Conservation (phyloP, 2,797 vertebrate genomes). For the Thaleichthys pacificus region DNA sequence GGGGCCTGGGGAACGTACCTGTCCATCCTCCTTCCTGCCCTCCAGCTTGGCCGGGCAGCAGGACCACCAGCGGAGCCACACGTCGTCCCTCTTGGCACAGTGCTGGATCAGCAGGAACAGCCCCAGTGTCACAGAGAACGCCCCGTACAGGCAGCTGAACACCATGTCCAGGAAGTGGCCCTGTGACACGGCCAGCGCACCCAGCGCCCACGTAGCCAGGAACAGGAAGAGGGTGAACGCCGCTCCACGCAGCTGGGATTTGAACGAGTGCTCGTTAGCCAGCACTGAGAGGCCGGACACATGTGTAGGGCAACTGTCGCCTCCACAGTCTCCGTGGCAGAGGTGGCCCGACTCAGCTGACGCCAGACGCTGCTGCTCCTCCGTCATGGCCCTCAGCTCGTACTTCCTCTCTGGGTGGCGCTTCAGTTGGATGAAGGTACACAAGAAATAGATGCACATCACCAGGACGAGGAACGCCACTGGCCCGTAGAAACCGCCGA, state of each 20-base stretch:
- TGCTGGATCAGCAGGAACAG: conserved; percentile 89
- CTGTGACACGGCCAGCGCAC: conserved; percentile 85
- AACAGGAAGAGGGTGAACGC: conserved; percentile 85
- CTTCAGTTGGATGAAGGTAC: conserved; percentile 78
- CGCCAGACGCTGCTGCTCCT: conserved; percentile 76
- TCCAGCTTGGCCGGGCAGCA: conserved; percentile 73
- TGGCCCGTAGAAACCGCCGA: conserved; percentile 85
- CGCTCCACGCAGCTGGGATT: conserved; percentile 82
- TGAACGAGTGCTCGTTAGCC: conserved; percentile 87
- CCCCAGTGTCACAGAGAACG: conserved; percentile 85
- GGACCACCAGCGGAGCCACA: conserved; percentile 90
- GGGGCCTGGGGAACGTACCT: conserved; percentile 42
- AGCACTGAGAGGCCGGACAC: conserved; percentile 77
- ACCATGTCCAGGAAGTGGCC: conserved; percentile 87
- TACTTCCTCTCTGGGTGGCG: conserved; percentile 85
- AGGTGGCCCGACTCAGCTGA: conserved; percentile 64
- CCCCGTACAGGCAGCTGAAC: conserved; percentile 88
- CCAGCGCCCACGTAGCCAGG: conserved; percentile 84
- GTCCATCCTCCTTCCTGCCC: conserved; percentile 50
- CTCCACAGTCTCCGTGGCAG: conserved; percentile 42
- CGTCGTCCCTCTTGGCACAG: conserved; percentile 87
- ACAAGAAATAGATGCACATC: conserved; percentile 83
- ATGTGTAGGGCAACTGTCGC: conserved; percentile 41
- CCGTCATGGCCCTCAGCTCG: conserved; percentile 76
- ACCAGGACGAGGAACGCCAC: conserved; percentile 79